Evolutionary conservation across 2,888 invertebrate species (phyloP).

Genomic region (Lasioglossum calceatum): DNA sequence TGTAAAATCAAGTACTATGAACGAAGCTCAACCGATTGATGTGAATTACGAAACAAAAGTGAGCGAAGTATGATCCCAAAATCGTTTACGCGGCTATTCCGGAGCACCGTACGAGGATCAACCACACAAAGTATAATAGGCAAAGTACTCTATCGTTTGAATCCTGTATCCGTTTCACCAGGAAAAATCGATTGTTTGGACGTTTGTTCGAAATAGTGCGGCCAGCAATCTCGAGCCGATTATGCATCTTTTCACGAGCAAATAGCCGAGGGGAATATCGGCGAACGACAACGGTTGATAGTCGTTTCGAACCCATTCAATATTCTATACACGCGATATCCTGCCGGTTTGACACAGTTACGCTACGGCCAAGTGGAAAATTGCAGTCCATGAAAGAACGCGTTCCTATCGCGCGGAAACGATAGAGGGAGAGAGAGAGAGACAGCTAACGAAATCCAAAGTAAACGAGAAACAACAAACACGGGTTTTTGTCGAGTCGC

Average conservation of each 20-base stretch:
- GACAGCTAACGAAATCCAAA: constrained; percentile 22
- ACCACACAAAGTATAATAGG: too few relatives aligned
- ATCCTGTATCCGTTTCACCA: not conserved
- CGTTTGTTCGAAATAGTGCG: not conserved
- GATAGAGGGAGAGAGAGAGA: not conserved
- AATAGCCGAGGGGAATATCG: not conserved
- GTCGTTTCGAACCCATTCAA: constrained; percentile 39
- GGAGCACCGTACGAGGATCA: too few relatives aligned
- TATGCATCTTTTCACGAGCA: constrained; percentile 13
- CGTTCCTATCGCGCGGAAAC: not conserved
- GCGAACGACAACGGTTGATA: constrained; percentile 22
- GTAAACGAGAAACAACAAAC: constrained; percentile 25
- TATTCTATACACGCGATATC: constrained; percentile 25
- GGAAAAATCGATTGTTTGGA: not conserved
- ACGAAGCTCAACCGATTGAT: too few relatives aligned
- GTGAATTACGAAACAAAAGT: too few relatives aligned
- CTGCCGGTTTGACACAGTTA: constrained; percentile 17
- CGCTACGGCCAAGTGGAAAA: constrained; percentile 17
- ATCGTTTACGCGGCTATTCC: too few relatives aligned
- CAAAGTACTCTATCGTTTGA: not conserved
- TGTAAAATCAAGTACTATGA: too few relatives aligned
- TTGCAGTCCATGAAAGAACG: constrained; percentile 25
- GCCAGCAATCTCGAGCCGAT: constrained; percentile 1
- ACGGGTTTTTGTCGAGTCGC: not conserved
- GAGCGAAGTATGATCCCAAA: too few relatives aligned